Evolutionary conservation across 2,888 invertebrate genomes (phyloP).

Genomic region (Diabrotica balteata): DNA sequence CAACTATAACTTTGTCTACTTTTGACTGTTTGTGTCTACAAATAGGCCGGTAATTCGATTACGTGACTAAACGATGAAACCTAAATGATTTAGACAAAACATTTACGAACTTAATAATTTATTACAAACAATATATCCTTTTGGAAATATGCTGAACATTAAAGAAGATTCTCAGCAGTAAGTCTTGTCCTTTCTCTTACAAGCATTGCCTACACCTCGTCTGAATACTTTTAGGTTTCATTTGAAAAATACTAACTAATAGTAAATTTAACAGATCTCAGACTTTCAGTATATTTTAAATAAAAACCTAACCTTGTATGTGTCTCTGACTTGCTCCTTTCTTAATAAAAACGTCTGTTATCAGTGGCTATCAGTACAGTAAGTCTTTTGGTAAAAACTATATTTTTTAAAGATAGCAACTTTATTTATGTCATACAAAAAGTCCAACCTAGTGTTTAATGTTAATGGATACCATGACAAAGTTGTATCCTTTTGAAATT

Average conservation of each 20-base stretch:
- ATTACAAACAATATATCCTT: not conserved
- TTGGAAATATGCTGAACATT: slow-evolving; percentile 2
- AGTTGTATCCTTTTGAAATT: no score
- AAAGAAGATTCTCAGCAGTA: not conserved
- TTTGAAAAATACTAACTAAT: slow-evolving; percentile 41
- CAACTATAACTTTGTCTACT: slow-evolving; percentile 38
- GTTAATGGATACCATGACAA: no score
- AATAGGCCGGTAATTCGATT: slow-evolving; percentile 39
- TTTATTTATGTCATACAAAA: no score
- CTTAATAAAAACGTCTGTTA: not conserved
- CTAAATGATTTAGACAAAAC: slow-evolving; percentile 12
- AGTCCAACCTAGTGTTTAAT: no score
- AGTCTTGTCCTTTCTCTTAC: not conserved
- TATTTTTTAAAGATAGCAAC: not conserved
- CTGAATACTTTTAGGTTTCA: slow-evolving; percentile 13
- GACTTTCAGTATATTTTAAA: slow-evolving; percentile 44
- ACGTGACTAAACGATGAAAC: slow-evolving; percentile 22
- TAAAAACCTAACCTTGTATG: slow-evolving; percentile 22
- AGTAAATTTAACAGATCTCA: slow-evolving; percentile 47
- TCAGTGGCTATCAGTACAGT: not conserved
- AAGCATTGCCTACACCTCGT: not conserved
- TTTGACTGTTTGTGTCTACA: slow-evolving; percentile 16
- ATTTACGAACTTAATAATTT: not conserved
- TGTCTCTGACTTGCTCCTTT: slow-evolving; percentile 22
- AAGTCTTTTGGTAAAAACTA: not conserved